These are phyloP conservation scores for Channallabes apus DNA, from an alignment of 2,797 vertebrate genomes.

Conservation along the genomic window DNA sequence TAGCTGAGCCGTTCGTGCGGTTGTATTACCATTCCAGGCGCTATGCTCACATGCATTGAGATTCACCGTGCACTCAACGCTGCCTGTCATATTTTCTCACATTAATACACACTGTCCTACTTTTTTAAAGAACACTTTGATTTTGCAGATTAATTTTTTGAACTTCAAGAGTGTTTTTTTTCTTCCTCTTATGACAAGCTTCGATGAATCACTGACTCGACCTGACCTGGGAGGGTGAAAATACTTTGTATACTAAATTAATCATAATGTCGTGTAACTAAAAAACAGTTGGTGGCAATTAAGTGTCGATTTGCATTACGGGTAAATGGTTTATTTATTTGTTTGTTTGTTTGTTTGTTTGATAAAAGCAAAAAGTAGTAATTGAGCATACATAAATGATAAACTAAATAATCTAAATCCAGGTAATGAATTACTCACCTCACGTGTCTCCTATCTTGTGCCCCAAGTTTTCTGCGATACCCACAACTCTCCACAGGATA, in stretches of 20 bases:
- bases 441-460: too few species aligned
- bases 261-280: slow-evolving; percentile 30
- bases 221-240: slow-evolving; percentile 14
- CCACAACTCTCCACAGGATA: too few species aligned
- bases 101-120: slow-evolving; percentile 49
- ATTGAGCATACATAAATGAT: neutral
- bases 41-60: slow-evolving; percentile 40
- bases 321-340: neutral
- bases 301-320: slow-evolving; percentile 22
- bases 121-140: slow-evolving; percentile 48
- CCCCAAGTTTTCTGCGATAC: too few species aligned
- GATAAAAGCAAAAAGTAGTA: neutral
- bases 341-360: too few species aligned
- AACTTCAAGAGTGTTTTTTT: neutral
- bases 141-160: slow-evolving; percentile 45
- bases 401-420: neutral
- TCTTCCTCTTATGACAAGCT: neutral
- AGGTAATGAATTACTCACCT: neutral
- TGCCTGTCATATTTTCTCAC: slow-evolving; percentile 50
- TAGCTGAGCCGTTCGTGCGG: slow-evolving; percentile 14
- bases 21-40: slow-evolving; percentile 48
- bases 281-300: neutral
- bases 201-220: slow-evolving; percentile 29
- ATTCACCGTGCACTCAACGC: slow-evolving; percentile 48
- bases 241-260: slow-evolving; percentile 20